phyloP scores from a whole-genome alignment of 1,140 invertebrate genomes.

The Odontomachus brunneus region DNA sequence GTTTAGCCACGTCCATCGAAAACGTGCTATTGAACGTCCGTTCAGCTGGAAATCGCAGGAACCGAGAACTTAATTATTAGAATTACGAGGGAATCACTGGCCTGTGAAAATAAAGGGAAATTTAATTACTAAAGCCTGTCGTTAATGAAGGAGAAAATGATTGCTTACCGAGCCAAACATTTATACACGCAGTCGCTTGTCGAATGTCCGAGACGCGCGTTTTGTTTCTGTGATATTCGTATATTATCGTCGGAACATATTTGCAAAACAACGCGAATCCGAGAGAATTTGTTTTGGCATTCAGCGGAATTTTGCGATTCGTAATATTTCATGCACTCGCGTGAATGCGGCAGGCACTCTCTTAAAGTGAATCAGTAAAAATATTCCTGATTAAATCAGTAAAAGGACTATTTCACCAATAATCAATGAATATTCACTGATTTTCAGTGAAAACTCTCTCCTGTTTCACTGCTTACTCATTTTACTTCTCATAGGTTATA shows the following conservation, averaged over 20 bases:
- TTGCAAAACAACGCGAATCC: neutral
- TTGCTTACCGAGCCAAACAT: constrained; percentile 35
- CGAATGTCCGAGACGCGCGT: neutral
- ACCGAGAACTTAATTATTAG: constrained; percentile 54
- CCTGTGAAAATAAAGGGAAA: constrained; percentile 77
- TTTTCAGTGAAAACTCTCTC: too few relatives aligned
- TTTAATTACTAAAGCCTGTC: constrained; percentile 77
- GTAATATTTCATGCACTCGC: too few relatives aligned
- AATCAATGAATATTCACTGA: too few relatives aligned
- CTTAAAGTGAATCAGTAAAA: too few relatives aligned
- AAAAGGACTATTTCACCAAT: too few relatives aligned
- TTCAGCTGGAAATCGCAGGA: constrained; percentile 38
- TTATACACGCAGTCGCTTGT: constrained; percentile 1
- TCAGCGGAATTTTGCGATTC: neutral
- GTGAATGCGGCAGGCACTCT: too few relatives aligned
- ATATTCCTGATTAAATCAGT: too few relatives aligned
- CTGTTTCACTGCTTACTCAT: too few relatives aligned
- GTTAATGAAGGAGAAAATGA: constrained; percentile 64
- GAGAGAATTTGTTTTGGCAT: neutral
- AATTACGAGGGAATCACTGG: constrained; percentile 61
- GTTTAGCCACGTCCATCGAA: constrained; percentile 35
- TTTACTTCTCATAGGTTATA: too few relatives aligned
- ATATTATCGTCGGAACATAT: neutral
- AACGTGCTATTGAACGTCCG: constrained; percentile 47
- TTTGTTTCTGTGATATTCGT: neutral